phyloP scores from a whole-genome alignment of 2,888 invertebrate species.

The Cantharis nigra region DNA sequence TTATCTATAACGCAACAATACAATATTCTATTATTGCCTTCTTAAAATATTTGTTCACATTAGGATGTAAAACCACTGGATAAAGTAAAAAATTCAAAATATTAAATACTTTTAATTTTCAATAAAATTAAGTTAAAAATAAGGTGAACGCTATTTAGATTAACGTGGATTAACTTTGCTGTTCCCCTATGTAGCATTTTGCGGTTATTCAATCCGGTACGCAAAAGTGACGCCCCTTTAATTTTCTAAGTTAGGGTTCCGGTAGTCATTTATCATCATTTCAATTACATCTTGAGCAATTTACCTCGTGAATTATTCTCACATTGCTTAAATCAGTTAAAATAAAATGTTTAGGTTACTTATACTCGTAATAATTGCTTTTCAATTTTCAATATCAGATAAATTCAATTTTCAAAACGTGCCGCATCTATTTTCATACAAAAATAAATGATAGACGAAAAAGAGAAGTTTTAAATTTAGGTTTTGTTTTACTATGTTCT shows the following conservation, averaged over 20 bases:
- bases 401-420: not conserved
- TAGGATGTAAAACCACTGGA: not conserved
- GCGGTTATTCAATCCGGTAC: not conserved
- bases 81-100: not conserved
- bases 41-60: not conserved
- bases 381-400: not conserved
- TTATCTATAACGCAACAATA: not conserved
- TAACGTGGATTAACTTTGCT: not conserved
- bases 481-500: not conserved
- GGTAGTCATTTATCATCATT: not conserved
- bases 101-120: not conserved
- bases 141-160: not conserved
- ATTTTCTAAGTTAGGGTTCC: not conserved
- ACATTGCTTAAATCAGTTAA: not conserved
- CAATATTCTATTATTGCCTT: not conserved
- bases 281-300: not conserved
- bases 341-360: not conserved
- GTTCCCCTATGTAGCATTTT: not conserved
- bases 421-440: not conserved
- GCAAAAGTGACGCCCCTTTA: not conserved
- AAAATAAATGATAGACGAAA: not conserved
- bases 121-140: not conserved
- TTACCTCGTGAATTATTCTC: not conserved
- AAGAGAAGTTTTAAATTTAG: not conserved
- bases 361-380: not conserved